Percentiles rank a stretch among this genome's conserved stretches.
These are phyloP conservation scores for Oryzias celebensis DNA, from an alignment of 2,113 vertebrate species.

Conservation along the genomic window DNA sequence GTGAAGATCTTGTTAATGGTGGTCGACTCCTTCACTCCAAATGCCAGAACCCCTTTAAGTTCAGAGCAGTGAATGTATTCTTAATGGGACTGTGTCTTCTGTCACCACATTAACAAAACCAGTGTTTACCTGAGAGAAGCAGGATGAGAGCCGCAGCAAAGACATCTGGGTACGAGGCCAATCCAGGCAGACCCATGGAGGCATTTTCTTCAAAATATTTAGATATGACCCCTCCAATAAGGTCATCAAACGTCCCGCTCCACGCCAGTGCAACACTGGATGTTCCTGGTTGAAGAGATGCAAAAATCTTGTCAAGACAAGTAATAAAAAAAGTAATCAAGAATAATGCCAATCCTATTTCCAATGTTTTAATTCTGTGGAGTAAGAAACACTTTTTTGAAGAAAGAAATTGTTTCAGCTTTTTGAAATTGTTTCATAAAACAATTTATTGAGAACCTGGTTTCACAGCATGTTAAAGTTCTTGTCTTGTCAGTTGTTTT, in stretches of 20 bases:
- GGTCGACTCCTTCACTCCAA: conserved; percentile 86
- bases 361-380: too few relatives aligned
- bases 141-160: conserved; percentile 84
- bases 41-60: conserved; percentile 80
- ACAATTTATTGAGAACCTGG: conserved; percentile 14
- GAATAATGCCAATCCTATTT: too few relatives aligned
- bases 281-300: conserved; percentile 70
- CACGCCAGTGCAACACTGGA: conserved; percentile 86
- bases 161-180: conserved; percentile 83
- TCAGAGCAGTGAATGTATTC: neutral
- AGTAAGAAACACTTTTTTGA: too few relatives aligned
- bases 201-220: conserved; percentile 67
- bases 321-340: neutral
- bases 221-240: conserved; percentile 77
- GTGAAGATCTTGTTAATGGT: conserved; percentile 86
- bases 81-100: neutral
- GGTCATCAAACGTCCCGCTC: conserved; percentile 86
- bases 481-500: too few relatives aligned
- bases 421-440: neutral
- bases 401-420: neutral
- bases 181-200: conserved; percentile 71
- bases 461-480: conserved; percentile 19
- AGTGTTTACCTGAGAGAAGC: conserved; percentile 80
- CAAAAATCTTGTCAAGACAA: conserved; percentile 37
- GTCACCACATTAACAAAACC: neutral